Base-by-base conservation (phyloP, 2,113 vertebrate species). In the Callithrix jacchus region DNA sequence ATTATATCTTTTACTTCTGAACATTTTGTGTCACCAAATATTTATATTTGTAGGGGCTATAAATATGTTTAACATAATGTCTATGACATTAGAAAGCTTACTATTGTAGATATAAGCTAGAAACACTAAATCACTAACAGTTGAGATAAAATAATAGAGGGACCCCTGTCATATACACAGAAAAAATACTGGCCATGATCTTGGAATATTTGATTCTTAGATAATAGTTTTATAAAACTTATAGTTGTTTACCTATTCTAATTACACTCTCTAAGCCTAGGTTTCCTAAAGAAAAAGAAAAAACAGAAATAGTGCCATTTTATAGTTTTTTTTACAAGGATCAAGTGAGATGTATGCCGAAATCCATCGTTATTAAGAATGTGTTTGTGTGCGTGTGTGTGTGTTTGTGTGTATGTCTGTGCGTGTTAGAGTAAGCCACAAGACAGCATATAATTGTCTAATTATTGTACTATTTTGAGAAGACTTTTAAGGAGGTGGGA, bases 161-260 rank as follows among this genome's bases (percentile, higher is more conserved):
- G 6, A 7, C 6, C 56, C 2, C 54, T 54, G 1, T 83, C 11
- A 21, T 47, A 6, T 77, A 71, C 54, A 42, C 40, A 35, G 83
- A 64, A 90, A 79, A 90, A 87, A 76, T 61, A 58, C 64, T 81
- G 8, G 16, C 90, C 35, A 87, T 58, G 8, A 68, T 47, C 74
- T 89, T 87, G 49, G 61, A 71, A 73, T 54, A 61, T 64, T 52
- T 90, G 30, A 87, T 13, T 61, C 40, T 81, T 82, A 77, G 58
- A 86, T 56, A 35, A 37, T 71, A 79, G 54, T 73, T 91, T 83
- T 90, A 79, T 66, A 96, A 87, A 70, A n/a, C 70, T n/a, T n/a
- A n/a, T n/a, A 84, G 42, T 25, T 97, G 23, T 76, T 76, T 83
- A 87, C 30, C 58, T 35, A 66, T 94, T 64, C 47, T 45, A 76